Conservation (phyloP, 2,888 invertebrate species). For the Scaptomyza cyrtandrae region DNA sequence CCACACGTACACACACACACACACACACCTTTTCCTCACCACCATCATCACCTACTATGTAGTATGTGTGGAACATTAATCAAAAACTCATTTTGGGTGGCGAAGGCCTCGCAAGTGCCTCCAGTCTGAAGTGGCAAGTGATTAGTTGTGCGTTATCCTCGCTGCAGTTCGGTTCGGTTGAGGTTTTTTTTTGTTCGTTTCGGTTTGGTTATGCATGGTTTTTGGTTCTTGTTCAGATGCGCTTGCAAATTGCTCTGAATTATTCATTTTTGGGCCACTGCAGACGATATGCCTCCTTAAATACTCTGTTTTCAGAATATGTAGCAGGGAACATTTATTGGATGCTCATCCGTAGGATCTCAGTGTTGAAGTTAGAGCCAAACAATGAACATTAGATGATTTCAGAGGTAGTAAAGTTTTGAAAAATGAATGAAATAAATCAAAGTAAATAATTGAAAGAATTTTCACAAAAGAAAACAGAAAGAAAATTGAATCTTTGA, state of each 20-base stretch:
- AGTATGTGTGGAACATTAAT: slow-evolving; percentile 65
- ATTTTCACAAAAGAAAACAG: too few relatives aligned
- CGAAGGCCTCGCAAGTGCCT: slow-evolving; percentile 12
- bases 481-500: too few relatives aligned
- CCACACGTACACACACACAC: slow-evolving; percentile 1
- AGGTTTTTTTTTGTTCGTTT: slow-evolving; percentile 12
- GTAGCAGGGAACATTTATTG: not conserved
- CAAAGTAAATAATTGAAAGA: too few relatives aligned
- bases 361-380: too few relatives aligned
- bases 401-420: too few relatives aligned
- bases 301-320: not conserved
- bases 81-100: slow-evolving; percentile 74
- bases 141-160: slow-evolving; percentile 78
- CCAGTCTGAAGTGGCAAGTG: slow-evolving; percentile 45
- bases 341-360: not conserved
- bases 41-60: slow-evolving; percentile 6
- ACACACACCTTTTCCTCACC: not conserved
- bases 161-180: slow-evolving; percentile 38
- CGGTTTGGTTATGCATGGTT: slow-evolving; percentile 1
- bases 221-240: slow-evolving; percentile 24
- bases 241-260: slow-evolving; percentile 61
- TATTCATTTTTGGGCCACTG: slow-evolving; percentile 58
- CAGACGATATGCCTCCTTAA: slow-evolving; percentile 11
- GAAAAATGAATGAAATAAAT: too few relatives aligned
- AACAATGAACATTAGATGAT: too few relatives aligned